Evolutionary conservation across 2,888 invertebrate species (phyloP), one percentile per base, ranked within the genome.

Genomic region (Drosophila algonquin): DNA sequence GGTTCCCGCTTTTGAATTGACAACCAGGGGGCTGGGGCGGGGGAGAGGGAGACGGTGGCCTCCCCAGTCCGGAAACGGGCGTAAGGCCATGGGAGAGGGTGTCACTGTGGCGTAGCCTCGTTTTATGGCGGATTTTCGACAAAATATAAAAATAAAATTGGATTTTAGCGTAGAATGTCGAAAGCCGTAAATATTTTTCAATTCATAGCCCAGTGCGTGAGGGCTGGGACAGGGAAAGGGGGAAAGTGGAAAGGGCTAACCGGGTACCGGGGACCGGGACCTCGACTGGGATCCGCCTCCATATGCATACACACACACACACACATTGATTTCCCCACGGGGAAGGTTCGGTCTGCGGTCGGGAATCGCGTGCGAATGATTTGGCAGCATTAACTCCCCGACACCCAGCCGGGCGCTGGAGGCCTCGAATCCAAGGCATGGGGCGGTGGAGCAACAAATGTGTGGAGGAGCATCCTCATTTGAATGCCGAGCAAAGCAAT

Each of bases 121-220:
- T 80, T 84, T 87, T 84, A 84, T 87, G 76, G 83, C 82, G 77
- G 74, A 85, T 85, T 85, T 80, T 81, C 77, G 69, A 73, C 74
- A 63, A 77, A 78, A 78, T 87, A 87, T 87, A 87, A 85, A 85
- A 85, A 88, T 88, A 80, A 85, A 88, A 85, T 85, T 85, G 88
- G 84, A 85, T 85, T 85, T 88, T 80, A 79, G 88, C 88, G 79
- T 75, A 76, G 80, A 85, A 82, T 80, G 78, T 80, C 73, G 80
- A 88, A 77, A 74, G 76, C 87, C 83, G 85, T 85, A 85, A 85
- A 85, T 85, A 85, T 85, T 86, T 87, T 88, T 88, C 88, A 88
- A 86, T 88, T 86, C 87, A 75, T 81, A 55, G 74, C 77, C 65
- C 70, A 63, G 57, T 59, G 62, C 63, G 67, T 71, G 54, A 58